Conservation (phyloP, 2,113 vertebrate species). For the Menura novaehollandiae region DNA sequence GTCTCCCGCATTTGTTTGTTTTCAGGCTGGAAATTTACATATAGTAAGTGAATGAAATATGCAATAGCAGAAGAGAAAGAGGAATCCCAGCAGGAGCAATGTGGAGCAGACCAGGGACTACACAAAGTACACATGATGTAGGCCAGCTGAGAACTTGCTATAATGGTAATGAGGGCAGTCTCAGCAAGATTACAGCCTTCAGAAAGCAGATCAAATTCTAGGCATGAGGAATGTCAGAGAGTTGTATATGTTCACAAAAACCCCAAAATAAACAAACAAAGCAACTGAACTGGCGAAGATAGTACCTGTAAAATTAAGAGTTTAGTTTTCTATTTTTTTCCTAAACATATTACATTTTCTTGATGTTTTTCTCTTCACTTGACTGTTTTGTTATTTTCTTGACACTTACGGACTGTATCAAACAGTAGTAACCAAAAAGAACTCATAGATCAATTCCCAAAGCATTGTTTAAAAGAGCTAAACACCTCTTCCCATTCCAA, state of each 20-base stretch:
- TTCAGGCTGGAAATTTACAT: not conserved
- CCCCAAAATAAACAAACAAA: too few species aligned
- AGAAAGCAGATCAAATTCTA: not conserved
- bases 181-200: not conserved
- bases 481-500: not conserved
- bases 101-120: not conserved
- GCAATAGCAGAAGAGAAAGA: not conserved
- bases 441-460: not conserved
- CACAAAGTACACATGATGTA: not conserved
- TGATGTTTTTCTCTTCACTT: not conserved
- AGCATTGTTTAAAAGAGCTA: not conserved
- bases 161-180: not conserved
- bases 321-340: not conserved
- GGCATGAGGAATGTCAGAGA: not conserved
- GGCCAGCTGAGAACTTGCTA: not conserved
- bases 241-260: not conserved
- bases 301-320: not conserved
- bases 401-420: not conserved
- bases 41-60: not conserved
- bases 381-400: not conserved
- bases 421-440: not conserved
- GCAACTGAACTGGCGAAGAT: not conserved
- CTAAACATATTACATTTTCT: not conserved
- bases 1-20: not conserved
- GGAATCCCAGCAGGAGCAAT: not conserved